Conservation (phyloP, 2,888 invertebrate genomes). For the Polydrusus cervinus region DNA sequence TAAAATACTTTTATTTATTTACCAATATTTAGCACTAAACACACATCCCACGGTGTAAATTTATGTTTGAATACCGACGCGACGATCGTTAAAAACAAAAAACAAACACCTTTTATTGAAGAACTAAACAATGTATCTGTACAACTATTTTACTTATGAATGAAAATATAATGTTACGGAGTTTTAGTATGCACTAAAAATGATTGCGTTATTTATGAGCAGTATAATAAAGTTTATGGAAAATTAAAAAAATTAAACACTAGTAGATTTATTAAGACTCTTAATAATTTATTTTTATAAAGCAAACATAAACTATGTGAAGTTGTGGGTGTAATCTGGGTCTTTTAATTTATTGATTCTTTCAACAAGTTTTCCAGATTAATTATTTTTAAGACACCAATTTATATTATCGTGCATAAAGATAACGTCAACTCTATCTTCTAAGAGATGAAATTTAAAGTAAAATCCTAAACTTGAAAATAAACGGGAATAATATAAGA, state of each 20-base stretch:
- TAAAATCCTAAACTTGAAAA: too few species aligned
- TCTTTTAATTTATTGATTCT: too few species aligned
- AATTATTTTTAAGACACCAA: too few species aligned
- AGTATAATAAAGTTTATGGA: conserved; percentile 46
- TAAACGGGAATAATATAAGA: too few species aligned
- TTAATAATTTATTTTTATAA: neutral
- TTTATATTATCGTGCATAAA: too few species aligned
- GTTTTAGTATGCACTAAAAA: conserved; percentile 43
- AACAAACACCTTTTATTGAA: conserved; percentile 30
- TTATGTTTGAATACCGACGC: conserved; percentile 15
- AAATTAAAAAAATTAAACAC: conserved; percentile 34
- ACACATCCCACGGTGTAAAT: conserved; percentile 8
- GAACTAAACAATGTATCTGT: conserved; percentile 29
- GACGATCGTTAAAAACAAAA: conserved; percentile 25
- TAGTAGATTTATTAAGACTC: conserved; percentile 14
- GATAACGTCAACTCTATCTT: too few species aligned
- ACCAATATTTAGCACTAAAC: conserved; percentile 17
- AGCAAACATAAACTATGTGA: neutral
- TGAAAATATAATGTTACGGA: conserved; percentile 29
- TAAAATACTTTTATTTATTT: conserved; percentile 20
- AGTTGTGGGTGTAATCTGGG: neutral
- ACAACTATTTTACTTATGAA: conserved; percentile 30
- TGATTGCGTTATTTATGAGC: conserved; percentile 47
- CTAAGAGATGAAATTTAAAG: too few species aligned
- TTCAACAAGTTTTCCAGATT: too few species aligned